These are phyloP conservation scores for Eumaeus atala DNA, from an alignment of 1,140 invertebrate species.

Conservation along the genomic window DNA sequence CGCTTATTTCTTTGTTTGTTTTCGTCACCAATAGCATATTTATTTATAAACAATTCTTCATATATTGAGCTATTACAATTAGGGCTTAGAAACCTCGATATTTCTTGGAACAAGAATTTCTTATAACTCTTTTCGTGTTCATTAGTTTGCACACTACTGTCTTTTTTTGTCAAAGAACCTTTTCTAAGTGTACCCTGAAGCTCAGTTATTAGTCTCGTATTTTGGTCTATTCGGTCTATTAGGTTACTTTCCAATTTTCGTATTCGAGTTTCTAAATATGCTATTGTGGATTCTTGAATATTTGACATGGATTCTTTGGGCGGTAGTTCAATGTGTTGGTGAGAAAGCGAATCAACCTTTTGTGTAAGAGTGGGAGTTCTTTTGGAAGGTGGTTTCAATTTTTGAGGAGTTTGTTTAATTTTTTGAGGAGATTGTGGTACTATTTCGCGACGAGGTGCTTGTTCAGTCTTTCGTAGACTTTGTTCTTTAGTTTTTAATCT, in stretches of 20 bases:
- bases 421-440: too few relatives aligned
- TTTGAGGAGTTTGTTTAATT: too few relatives aligned
- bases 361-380: too few relatives aligned
- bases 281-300: slow-evolving; percentile 36
- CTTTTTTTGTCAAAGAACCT: slow-evolving; percentile 23
- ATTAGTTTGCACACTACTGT: slow-evolving; percentile 30
- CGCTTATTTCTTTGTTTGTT: too few relatives aligned
- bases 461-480: too few relatives aligned
- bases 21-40: slow-evolving; percentile 23
- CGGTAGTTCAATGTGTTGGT: too few relatives aligned
- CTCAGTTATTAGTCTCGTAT: slow-evolving; percentile 46
- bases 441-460: too few relatives aligned
- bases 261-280: slow-evolving; percentile 50
- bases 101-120: slow-evolving; percentile 48
- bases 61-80: slow-evolving; percentile 48
- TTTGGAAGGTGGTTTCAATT: too few relatives aligned
- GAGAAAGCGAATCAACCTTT: too few relatives aligned
- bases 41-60: slow-evolving; percentile 62
- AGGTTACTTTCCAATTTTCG: slow-evolving; percentile 52
- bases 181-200: slow-evolving; percentile 34
- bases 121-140: slow-evolving; percentile 42
- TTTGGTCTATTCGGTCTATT: slow-evolving; percentile 55
- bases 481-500: too few relatives aligned
- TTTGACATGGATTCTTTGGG: slow-evolving; percentile 25
- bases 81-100: slow-evolving; percentile 53